These are phyloP conservation scores for Rhinatrema bivittatum DNA, from an alignment of 2,797 vertebrate species.

Conservation along the genomic window DNA sequence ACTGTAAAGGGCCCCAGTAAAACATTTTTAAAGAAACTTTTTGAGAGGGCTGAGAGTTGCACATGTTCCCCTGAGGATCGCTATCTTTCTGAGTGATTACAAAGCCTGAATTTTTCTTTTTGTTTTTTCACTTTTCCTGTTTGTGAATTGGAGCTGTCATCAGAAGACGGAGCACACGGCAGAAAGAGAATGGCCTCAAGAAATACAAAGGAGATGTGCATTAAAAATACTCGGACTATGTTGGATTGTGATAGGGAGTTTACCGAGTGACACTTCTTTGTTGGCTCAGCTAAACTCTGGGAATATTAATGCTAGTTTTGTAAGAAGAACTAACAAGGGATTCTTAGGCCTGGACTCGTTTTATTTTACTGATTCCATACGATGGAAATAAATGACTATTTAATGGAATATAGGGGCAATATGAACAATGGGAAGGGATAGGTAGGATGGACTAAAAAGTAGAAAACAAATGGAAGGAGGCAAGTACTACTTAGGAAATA, in stretches of 20 bases:
- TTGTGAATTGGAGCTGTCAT: slow-evolving; percentile 40
- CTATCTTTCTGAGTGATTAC: slow-evolving; percentile 36
- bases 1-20: slow-evolving; percentile 13
- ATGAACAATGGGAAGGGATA: too few species aligned
- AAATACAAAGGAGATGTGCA: slow-evolving; percentile 24
- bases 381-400: too few species aligned
- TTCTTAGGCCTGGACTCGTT: too few species aligned
- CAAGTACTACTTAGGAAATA: too few species aligned
- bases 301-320: background rate
- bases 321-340: too few species aligned
- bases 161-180: slow-evolving; percentile 28
- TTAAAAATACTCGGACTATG: slow-evolving; percentile 8
- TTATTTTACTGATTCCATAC: too few species aligned
- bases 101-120: slow-evolving; percentile 37
- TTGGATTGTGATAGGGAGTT: background rate
- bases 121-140: slow-evolving; percentile 32
- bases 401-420: too few species aligned
- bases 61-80: slow-evolving; percentile 23
- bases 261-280: background rate
- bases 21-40: too few species aligned
- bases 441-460: too few species aligned
- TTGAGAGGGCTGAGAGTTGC: too few species aligned
- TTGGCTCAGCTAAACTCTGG: too few species aligned
- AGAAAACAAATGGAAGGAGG: too few species aligned
- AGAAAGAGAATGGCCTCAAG: slow-evolving; percentile 28